Conservation (phyloP, 2,888 invertebrate genomes). For the Hypercompe scribonia region DNA sequence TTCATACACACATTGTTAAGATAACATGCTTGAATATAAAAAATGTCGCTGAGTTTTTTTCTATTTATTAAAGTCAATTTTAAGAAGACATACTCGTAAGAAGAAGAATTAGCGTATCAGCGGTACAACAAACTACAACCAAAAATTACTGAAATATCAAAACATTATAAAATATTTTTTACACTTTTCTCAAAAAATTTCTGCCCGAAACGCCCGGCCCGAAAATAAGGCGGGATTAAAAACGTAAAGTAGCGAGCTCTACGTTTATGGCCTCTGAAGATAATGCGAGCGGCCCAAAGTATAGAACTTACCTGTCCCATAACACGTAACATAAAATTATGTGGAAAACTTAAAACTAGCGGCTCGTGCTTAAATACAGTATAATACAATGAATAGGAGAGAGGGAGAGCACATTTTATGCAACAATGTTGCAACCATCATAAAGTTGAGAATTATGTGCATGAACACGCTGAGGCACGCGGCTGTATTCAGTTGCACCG, state of each 20-base stretch:
- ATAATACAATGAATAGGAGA: constrained; percentile 19
- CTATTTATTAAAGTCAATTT: too few species aligned
- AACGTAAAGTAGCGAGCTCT: constrained; percentile 1
- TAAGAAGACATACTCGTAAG: too few species aligned
- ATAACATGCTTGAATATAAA: too few species aligned
- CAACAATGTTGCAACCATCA: constrained; percentile 44
- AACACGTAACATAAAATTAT: constrained; percentile 30
- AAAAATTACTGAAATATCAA: constrained; percentile 26
- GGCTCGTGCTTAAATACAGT: constrained; percentile 25
- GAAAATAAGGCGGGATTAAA: constrained; percentile 17
- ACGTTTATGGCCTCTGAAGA: constrained; percentile 13
- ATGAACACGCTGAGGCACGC: constrained; percentile 16
- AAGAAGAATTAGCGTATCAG: too few species aligned
- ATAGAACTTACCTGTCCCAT: constrained; percentile 5
- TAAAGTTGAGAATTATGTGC: constrained; percentile 43
- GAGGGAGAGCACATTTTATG: constrained; percentile 27
- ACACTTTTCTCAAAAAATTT: constrained; percentile 15
- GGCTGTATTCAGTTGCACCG: constrained; percentile 2
- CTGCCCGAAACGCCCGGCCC: not conserved
- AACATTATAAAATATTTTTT: constrained; percentile 22
- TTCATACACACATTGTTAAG: too few species aligned
- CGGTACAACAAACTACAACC: too few species aligned
- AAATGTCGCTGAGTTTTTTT: too few species aligned
- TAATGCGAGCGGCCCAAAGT: constrained; percentile 8
- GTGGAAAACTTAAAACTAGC: constrained; percentile 33